Conservation (phyloP, 2,113 vertebrate species). For the Mus pahari region DNA sequence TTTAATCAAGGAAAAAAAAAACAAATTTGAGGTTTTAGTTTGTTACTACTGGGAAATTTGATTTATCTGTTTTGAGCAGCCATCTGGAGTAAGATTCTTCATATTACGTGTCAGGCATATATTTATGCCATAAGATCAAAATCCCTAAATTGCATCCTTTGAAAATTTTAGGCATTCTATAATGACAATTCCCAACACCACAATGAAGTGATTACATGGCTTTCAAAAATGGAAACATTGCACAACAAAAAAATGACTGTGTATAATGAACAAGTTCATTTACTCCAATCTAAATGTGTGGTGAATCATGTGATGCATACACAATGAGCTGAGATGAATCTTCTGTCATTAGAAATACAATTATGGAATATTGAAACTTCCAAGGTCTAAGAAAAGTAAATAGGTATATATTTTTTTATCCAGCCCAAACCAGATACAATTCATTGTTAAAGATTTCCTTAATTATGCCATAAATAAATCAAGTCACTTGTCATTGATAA, state of each 20-base stretch:
- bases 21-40: conserved; percentile 83
- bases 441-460: conserved; percentile 80
- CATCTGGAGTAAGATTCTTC: conserved; percentile 89
- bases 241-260: conserved; percentile 82
- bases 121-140: conserved; percentile 85
- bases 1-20: conserved; percentile 81
- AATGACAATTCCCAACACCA: conserved; percentile 87
- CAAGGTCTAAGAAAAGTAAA: conserved; percentile 77
- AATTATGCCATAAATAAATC: conserved; percentile 78
- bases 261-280: conserved; percentile 87
- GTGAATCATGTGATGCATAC: conserved; percentile 82
- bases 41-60: conserved; percentile 81
- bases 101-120: conserved; percentile 84
- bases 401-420: conserved; percentile 75
- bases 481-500: conserved; percentile 65
- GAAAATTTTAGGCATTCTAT: conserved; percentile 83
- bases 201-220: conserved; percentile 85
- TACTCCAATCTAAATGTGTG: conserved; percentile 83
- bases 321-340: conserved; percentile 78
- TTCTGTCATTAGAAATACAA: conserved; percentile 83
- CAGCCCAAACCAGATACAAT: conserved; percentile 71
- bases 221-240: conserved; percentile 86
- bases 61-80: conserved; percentile 85
- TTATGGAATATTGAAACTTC: conserved; percentile 81
- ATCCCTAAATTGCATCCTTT: conserved; percentile 84